Conservation (phyloP, 2,113 vertebrate species). For the Pongo pygmaeus region DNA sequence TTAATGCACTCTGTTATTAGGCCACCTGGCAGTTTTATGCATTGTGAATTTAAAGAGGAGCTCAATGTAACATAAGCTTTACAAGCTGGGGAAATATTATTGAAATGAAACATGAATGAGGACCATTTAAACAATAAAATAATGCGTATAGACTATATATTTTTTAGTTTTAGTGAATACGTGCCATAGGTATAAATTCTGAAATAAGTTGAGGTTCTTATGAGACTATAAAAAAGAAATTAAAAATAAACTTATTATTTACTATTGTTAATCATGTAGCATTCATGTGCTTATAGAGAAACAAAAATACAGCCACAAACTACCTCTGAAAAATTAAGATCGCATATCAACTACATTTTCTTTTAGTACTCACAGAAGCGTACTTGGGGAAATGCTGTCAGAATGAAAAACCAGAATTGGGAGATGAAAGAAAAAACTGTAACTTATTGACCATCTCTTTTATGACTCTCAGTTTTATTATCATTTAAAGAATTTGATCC, state of each 20-base stretch:
- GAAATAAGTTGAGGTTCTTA: constrained; percentile 81
- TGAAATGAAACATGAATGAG: constrained; percentile 91
- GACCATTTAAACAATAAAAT: constrained; percentile 90
- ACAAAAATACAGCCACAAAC: constrained; percentile 57
- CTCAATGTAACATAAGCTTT: constrained; percentile 90
- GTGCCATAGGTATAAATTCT: constrained; percentile 81
- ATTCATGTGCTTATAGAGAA: constrained; percentile 67
- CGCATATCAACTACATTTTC: constrained; percentile 56
- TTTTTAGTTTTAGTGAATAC: constrained; percentile 86
- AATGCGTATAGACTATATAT: constrained; percentile 86
- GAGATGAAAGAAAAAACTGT: constrained; percentile 27
- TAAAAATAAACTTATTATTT: constrained; percentile 76
- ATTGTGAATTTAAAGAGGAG: constrained; percentile 91
- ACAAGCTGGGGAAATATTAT: constrained; percentile 91
- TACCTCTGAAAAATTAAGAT: constrained; percentile 60
- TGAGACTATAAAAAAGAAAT: constrained; percentile 70
- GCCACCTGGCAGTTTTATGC: constrained; percentile 91
- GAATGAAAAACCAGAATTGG: constrained; percentile 62
- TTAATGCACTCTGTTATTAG: constrained; percentile 91
- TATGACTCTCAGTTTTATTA: constrained; percentile 73
- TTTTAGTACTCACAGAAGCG: constrained; percentile 64
- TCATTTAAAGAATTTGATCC: constrained; percentile 75
- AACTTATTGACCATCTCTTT: constrained; percentile 70
- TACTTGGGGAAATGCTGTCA: constrained; percentile 74
- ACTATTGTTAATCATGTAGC: constrained; percentile 55